A percentile compares a stretch with the other conserved stretches of the same genome.
Evolutionary conservation across 1,140 invertebrate species (phyloP).

Genomic region (Polypedilum vanderplanki): DNA sequence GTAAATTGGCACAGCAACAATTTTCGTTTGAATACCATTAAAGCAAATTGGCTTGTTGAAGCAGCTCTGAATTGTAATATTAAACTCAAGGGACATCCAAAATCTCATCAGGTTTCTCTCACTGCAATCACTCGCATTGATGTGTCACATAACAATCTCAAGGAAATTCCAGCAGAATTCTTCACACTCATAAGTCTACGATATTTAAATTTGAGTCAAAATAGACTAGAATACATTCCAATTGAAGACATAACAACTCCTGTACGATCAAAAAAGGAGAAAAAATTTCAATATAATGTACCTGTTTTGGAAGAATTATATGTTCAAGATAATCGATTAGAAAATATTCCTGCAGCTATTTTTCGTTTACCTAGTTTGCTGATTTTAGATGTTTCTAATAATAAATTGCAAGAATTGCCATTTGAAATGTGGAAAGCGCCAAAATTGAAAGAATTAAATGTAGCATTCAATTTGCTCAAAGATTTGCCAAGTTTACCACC

Average conservation of each 20-base stretch:
- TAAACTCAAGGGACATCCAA: constrained; percentile 63
- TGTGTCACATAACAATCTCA: constrained; percentile 84
- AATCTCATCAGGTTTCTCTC: constrained; percentile 64
- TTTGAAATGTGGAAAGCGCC: constrained; percentile 85
- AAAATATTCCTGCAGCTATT: constrained; percentile 67
- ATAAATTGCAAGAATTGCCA: constrained; percentile 82
- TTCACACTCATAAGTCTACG: constrained; percentile 74
- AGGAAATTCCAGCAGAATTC: constrained; percentile 68
- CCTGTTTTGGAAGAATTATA: constrained; percentile 83
- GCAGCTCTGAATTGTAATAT: constrained; percentile 79
- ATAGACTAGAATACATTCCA: constrained; percentile 72
- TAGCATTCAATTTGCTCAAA: constrained; percentile 81
- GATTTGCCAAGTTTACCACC: constrained; percentile 60
- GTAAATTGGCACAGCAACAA: constrained; percentile 90
- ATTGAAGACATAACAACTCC: constrained; percentile 39
- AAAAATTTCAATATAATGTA: constrained; percentile 49
- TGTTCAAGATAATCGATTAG: constrained; percentile 79
- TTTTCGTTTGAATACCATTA: constrained; percentile 52
- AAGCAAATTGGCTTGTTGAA: constrained; percentile 75
- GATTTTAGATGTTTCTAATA: constrained; percentile 86
- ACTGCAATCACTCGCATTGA: constrained; percentile 90
- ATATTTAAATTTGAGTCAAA: constrained; percentile 79
- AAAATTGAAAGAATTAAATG: constrained; percentile 82
- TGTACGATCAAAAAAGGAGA: constrained; percentile 30
- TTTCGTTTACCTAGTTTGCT: constrained; percentile 74